These are phyloP conservation scores for Stigmatopora argus DNA, from an alignment of 2,113 vertebrate species.

Conservation along the genomic window DNA sequence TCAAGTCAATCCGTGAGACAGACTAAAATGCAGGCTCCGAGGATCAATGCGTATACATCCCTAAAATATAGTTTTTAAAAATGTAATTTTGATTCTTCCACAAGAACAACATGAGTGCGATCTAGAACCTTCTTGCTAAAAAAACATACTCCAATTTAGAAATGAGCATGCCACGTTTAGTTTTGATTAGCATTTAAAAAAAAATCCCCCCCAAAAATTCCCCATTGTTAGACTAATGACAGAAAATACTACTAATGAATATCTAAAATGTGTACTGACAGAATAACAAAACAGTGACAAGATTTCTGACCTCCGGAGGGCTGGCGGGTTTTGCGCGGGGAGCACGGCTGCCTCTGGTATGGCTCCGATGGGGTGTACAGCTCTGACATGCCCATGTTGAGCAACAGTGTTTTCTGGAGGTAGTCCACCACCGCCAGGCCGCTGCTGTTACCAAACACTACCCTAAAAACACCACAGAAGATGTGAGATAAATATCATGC, in stretches of 20 bases:
- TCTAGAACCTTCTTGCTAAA: too few relatives aligned
- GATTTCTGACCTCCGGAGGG: conserved; percentile 83
- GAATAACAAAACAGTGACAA: background rate
- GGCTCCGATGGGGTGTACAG: conserved; percentile 89
- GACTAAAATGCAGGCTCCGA: too few relatives aligned
- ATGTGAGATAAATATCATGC: background rate
- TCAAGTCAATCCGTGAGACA: too few relatives aligned
- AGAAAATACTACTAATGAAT: background rate
- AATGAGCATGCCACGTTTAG: too few relatives aligned
- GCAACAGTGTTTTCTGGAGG: conserved; percentile 88
- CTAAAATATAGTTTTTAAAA: too few relatives aligned
- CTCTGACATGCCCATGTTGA: conserved; percentile 86
- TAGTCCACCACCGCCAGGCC: conserved; percentile 96
- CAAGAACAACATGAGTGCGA: too few relatives aligned
- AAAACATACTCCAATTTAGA: too few relatives aligned
- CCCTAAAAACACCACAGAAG: conserved; percentile 64
- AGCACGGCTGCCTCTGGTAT: conserved; percentile 85
- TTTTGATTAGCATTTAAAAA: too few relatives aligned
- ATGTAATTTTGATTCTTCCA: too few relatives aligned
- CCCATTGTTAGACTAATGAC: too few relatives aligned
- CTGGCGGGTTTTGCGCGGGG: conserved; percentile 87
- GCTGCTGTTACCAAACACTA: conserved; percentile 93
- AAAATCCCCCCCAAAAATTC: too few relatives aligned
- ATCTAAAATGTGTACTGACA: background rate
- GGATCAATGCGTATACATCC: too few relatives aligned